Percentiles rank a stretch among this genome's conserved stretches.
Conservation (phyloP, 2,113 vertebrate genomes). For the Mustelus asterias region DNA sequence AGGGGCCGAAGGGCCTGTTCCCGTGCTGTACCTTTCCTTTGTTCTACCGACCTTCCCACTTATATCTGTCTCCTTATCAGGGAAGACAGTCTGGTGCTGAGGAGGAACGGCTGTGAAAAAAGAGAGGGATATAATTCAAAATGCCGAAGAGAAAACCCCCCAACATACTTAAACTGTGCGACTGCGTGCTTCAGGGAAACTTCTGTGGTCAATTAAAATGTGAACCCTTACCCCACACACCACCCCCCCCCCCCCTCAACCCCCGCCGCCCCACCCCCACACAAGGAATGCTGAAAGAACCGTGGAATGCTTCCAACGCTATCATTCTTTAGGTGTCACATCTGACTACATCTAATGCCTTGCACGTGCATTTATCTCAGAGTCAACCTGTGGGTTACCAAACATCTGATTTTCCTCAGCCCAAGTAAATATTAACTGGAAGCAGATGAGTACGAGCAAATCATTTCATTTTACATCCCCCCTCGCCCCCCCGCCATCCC, state of each 20-base stretch:
- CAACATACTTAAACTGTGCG: neutral
- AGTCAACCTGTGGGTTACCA: neutral
- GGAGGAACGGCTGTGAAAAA: neutral
- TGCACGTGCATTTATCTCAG: neutral
- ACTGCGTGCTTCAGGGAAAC: neutral
- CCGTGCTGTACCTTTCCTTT: no score
- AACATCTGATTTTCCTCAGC: constrained; percentile 26
- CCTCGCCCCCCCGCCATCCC: no score
- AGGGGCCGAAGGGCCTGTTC: no score
- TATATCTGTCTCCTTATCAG: neutral
- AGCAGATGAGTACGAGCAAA: neutral
- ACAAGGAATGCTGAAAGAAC: neutral
- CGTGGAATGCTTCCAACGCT: neutral
- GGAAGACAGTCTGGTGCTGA: neutral
- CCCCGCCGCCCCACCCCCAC: neutral
- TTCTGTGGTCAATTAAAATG: neutral
- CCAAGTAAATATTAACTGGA: constrained; percentile 13
- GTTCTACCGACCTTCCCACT: neutral
- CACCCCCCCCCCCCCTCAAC: no score
- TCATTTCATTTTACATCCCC: constrained; percentile 1
- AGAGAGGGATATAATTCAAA: neutral
- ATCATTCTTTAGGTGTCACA: constrained; percentile 22
- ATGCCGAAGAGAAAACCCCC: neutral
- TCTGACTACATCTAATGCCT: constrained; percentile 1
- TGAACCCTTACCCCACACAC: neutral